Conservation (phyloP, 2,888 invertebrate species). For the Melinopterus prodromus region DNA sequence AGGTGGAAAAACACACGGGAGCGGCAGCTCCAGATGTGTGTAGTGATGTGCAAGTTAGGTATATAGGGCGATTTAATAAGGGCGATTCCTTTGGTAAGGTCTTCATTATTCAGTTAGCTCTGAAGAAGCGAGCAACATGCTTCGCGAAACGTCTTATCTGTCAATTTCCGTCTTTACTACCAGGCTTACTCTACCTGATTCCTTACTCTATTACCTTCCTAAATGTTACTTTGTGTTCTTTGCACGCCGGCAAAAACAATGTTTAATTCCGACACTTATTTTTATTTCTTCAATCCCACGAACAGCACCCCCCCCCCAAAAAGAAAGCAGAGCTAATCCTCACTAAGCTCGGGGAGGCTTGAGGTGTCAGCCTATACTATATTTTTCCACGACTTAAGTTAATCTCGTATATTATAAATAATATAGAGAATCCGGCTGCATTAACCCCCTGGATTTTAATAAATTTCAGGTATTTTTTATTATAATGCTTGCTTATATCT, state of each 20-base stretch:
- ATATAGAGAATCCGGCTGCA: background rate
- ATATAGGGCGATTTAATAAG: too few relatives aligned
- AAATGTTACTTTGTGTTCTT: too few relatives aligned
- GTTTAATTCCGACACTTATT: slow-evolving; percentile 9
- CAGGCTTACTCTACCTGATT: too few relatives aligned
- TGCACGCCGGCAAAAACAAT: background rate
- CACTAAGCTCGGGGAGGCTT: background rate
- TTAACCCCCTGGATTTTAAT: background rate
- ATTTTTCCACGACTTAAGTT: background rate
- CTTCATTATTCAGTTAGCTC: too few relatives aligned
- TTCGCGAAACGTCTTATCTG: too few relatives aligned
- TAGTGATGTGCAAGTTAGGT: too few relatives aligned
- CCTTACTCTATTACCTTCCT: background rate
- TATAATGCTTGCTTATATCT: background rate
- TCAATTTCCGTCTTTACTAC: too few relatives aligned
- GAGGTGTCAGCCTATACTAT: background rate
- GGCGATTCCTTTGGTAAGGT: too few relatives aligned
- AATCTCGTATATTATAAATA: slow-evolving; percentile 7
- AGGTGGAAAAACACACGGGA: too few relatives aligned
- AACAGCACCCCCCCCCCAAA: background rate
- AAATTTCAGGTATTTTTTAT: background rate
- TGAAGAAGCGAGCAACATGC: too few relatives aligned
- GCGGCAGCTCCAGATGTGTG: too few relatives aligned
- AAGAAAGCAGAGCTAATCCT: background rate
- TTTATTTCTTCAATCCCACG: slow-evolving; percentile 6